Evolutionary conservation across 2,888 invertebrate species (phyloP).

Genomic region (Caenorhabditis plicata): DNA sequence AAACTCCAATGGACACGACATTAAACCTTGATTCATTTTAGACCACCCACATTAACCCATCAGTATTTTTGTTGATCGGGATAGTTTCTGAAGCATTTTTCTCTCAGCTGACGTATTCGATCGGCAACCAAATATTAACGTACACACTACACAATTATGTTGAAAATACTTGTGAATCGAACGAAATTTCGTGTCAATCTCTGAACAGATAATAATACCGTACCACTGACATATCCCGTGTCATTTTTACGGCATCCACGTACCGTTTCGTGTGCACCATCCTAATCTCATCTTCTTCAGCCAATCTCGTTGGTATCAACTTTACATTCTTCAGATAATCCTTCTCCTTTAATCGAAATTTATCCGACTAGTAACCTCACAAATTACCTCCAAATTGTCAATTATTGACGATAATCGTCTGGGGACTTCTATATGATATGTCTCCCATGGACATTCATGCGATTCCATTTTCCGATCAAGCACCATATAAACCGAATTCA

Average conservation of each 20-base stretch:
- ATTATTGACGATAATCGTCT: conserved; percentile 43
- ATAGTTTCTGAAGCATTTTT: too few species aligned
- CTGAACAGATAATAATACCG: neutral
- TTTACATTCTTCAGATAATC: conserved; percentile 12
- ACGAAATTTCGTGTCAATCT: too few species aligned
- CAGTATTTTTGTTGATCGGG: too few species aligned
- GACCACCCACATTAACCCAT: too few species aligned
- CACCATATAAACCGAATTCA: conserved; percentile 24
- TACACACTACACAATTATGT: too few species aligned
- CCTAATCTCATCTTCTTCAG: conserved; percentile 32
- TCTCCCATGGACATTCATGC: conserved; percentile 56
- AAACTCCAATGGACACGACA: too few species aligned
- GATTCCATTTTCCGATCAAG: conserved; percentile 35
- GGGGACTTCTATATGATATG: conserved; percentile 56
- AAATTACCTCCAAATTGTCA: conserved; percentile 31
- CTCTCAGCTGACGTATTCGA: too few species aligned
- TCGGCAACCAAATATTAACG: too few species aligned
- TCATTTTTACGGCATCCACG: conserved; percentile 31
- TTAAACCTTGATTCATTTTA: too few species aligned
- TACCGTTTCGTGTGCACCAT: conserved; percentile 46
- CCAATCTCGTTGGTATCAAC: conserved; percentile 24
- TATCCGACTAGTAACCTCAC: neutral
- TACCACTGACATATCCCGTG: conserved; percentile 29
- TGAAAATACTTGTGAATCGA: too few species aligned
- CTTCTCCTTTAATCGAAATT: neutral